Evolutionary conservation across 2,888 invertebrate species (phyloP), one percentile per base, ranked within the genome.

Genomic region (Napeogenes sylphis): DNA sequence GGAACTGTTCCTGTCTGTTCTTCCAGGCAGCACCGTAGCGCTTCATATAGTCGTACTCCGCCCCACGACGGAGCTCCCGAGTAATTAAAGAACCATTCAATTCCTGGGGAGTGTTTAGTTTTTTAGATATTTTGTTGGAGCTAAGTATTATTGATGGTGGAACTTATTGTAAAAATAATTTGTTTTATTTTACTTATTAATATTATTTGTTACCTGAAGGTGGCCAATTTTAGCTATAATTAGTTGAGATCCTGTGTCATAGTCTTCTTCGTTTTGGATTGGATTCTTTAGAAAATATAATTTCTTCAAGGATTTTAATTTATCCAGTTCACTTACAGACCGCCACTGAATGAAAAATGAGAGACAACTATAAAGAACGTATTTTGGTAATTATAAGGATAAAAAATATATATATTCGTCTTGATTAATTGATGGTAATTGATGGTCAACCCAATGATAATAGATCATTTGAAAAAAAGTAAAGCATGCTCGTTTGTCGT

Each of bases 41-140:
- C 82, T 97, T 98, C 82, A 98, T 85, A 75, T 98, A 97, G 87
- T 98, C 98, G 66, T 97, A 95, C 76, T 98, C 98, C 0, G 98
- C 96, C 2, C 97, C 97, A 68, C 95, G 93, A 60, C 97, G 92
- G 64, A 96, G 94, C 62, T 94, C 93, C 0, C 90, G 77, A 0
- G 91, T 91, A 68, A 98, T 94, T 70, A 90, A 84, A 1, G 94
- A 93, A 45, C 95, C 94, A 85, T 96, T 96, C 14, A 96, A 84
- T 75, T 92, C 90, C 92, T 93, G 75, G 0, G 71, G 69, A 33
- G 4, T 33, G 35, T 14, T 51, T 53, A 30, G 3, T 8, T 6
- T 0, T 14, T 47, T 21, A 6, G 21, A n/a, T 4, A 47, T n/a
- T 10, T 46, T 13, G 4, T 21, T n/a, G 4, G 3, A 35, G 6